phyloP scores from a whole-genome alignment of 1,140 invertebrate species.

The Frieseomelitta varia region DNA sequence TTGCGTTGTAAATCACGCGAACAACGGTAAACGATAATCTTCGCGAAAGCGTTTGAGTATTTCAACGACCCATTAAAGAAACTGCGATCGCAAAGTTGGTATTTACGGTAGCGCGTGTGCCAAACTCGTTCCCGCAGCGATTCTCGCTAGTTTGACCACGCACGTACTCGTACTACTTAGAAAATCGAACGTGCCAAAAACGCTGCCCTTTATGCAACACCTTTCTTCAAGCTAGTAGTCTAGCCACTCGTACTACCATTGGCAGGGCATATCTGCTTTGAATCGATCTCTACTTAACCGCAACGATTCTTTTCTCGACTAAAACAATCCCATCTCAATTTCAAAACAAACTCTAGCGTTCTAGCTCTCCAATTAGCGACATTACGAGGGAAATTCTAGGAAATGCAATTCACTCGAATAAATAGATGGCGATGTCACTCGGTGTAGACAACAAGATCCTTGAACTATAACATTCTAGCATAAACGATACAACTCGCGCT shows the following conservation, averaged over 20 bases:
- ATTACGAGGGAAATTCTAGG: neutral
- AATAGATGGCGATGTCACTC: conserved; percentile 2
- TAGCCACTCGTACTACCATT: neutral
- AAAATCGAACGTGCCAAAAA: conserved; percentile 28
- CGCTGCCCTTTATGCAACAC: neutral
- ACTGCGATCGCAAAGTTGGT: conserved; percentile 3
- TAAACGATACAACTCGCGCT: conserved; percentile 25
- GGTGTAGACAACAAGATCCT: conserved; percentile 50
- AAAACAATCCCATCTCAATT: neutral
- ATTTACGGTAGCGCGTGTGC: conserved; percentile 5
- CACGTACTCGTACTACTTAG: conserved; percentile 26
- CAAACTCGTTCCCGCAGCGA: conserved; percentile 8
- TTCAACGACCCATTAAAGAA: neutral
- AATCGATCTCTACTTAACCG: neutral
- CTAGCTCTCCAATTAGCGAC: neutral
- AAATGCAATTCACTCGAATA: neutral
- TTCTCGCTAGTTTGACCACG: conserved; percentile 6
- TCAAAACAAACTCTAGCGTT: neutral
- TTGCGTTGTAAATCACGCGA: neutral
- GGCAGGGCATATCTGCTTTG: neutral
- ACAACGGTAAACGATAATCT: conserved; percentile 4
- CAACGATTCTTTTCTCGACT: neutral
- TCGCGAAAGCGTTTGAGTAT: neutral
- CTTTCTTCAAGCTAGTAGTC: neutral
- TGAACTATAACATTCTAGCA: conserved; percentile 64